Conservation (phyloP, 2,113 vertebrate genomes). For the Syngnathus scovelli region DNA sequence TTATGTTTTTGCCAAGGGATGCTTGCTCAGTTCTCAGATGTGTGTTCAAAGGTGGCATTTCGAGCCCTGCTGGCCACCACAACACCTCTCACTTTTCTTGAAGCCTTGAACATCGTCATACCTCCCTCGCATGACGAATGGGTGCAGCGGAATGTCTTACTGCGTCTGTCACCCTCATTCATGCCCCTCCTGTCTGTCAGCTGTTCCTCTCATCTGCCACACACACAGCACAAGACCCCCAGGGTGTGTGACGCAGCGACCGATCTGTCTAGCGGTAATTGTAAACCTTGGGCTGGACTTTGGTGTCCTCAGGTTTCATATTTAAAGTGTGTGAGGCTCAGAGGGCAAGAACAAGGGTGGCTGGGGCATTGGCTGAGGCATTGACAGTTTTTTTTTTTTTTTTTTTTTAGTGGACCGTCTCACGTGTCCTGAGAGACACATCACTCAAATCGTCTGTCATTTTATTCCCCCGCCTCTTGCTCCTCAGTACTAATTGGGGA, state of each 20-base stretch:
- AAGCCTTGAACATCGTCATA: conserved; percentile 4
- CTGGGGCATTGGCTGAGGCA: neutral
- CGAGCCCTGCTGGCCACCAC: neutral
- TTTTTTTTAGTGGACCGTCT: neutral
- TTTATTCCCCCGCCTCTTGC: neutral
- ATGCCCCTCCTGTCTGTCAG: conserved; percentile 42
- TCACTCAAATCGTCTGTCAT: neutral
- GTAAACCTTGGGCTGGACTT: conserved; percentile 49
- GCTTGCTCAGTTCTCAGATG: neutral
- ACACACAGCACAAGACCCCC: neutral
- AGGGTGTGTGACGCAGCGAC: neutral
- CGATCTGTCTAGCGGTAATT: conserved; percentile 51
- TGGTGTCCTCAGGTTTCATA: conserved; percentile 48
- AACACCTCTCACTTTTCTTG: conserved; percentile 16
- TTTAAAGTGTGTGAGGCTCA: conserved; percentile 34
- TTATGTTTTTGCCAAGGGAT: too few relatives aligned
- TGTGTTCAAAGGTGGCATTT: neutral
- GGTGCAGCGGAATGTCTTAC: conserved; percentile 30
- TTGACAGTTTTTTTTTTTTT: neutral
- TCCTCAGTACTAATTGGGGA: neutral
- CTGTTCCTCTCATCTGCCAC: conserved; percentile 38
- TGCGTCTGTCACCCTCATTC: conserved; percentile 19
- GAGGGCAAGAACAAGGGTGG: conserved; percentile 16
- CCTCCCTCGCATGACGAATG: conserved; percentile 17
- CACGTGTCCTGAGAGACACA: neutral